Conservation (phyloP, 1,140 invertebrate species). For the Drosophila willistoni region DNA sequence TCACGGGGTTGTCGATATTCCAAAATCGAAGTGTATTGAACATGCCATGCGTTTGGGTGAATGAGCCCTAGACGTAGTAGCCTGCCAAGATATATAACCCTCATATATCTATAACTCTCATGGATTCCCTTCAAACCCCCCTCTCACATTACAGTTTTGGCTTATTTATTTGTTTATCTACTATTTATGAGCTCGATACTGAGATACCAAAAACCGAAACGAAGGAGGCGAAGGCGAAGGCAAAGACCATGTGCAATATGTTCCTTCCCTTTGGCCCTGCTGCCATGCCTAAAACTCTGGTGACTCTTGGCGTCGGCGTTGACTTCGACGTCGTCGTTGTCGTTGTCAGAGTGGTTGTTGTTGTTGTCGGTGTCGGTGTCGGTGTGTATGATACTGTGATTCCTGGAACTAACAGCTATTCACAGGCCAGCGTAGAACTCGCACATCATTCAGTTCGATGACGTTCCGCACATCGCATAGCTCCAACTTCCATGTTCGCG, state of each 20-base stretch:
- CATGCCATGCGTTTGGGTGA: constrained; percentile 28
- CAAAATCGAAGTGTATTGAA: constrained; percentile 59
- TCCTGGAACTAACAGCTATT: constrained; percentile 83
- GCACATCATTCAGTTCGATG: constrained; percentile 82
- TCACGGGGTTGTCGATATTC: constrained; percentile 26
- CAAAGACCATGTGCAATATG: constrained; percentile 41
- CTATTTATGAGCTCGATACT: constrained; percentile 66
- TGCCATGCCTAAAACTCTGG: constrained; percentile 26
- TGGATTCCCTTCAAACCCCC: constrained; percentile 4
- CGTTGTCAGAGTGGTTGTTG: constrained; percentile 20
- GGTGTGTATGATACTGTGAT: constrained; percentile 57
- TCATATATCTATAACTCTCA: constrained; percentile 58
- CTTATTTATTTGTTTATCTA: constrained; percentile 80
- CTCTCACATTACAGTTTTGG: constrained; percentile 33
- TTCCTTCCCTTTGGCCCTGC: constrained; percentile 34
- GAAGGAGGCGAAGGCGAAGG: neutral
- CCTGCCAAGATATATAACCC: constrained; percentile 66
- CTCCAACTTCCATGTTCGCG: constrained; percentile 59
- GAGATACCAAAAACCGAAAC: neutral
- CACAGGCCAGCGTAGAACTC: constrained; percentile 79
- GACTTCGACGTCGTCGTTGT: constrained; percentile 8
- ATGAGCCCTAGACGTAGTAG: constrained; percentile 4
- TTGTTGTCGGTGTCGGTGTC: constrained; percentile 14
- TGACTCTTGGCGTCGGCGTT: constrained; percentile 55
- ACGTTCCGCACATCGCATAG: constrained; percentile 62